These are phyloP conservation scores for Hemiprocne comata DNA, from an alignment of 2,113 vertebrate species.

Conservation along the genomic window DNA sequence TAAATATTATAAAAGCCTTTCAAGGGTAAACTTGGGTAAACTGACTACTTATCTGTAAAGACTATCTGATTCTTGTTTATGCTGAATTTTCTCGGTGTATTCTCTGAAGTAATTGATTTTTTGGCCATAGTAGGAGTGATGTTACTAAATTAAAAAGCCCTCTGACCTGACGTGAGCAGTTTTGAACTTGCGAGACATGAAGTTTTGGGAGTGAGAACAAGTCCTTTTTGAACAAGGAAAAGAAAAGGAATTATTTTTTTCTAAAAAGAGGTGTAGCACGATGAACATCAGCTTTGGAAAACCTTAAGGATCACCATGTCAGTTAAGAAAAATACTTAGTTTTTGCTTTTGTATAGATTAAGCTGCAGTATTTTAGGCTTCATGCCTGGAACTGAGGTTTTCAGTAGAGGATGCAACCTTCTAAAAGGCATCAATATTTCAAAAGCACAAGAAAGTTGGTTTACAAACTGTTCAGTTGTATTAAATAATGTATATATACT, in stretches of 20 bases:
- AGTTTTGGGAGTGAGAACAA: not conserved
- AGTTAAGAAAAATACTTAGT: not conserved
- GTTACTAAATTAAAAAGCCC: not conserved
- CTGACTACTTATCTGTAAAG: not conserved
- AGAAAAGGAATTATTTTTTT: not conserved
- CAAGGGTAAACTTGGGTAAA: not conserved
- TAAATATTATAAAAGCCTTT: not conserved
- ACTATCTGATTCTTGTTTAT: not conserved
- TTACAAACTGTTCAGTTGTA: constrained; percentile 13
- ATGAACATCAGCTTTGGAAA: not conserved
- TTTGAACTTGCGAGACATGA: not conserved
- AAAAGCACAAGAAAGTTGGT: constrained; percentile 4
- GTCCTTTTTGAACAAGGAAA: not conserved
- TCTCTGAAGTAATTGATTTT: not conserved
- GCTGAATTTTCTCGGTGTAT: not conserved
- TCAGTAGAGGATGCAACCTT: not conserved
- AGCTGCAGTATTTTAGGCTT: not conserved
- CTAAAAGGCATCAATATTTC: constrained; percentile 35
- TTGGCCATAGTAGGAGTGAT: not conserved
- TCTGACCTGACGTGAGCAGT: not conserved
- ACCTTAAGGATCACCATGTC: not conserved
- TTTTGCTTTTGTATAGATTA: not conserved
- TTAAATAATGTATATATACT: constrained; percentile 48
- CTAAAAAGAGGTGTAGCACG: not conserved
- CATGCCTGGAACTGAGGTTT: not conserved